Evolutionary conservation across 2,797 vertebrate species (phyloP).

Genomic region (Jordanella pulchra): DNA sequence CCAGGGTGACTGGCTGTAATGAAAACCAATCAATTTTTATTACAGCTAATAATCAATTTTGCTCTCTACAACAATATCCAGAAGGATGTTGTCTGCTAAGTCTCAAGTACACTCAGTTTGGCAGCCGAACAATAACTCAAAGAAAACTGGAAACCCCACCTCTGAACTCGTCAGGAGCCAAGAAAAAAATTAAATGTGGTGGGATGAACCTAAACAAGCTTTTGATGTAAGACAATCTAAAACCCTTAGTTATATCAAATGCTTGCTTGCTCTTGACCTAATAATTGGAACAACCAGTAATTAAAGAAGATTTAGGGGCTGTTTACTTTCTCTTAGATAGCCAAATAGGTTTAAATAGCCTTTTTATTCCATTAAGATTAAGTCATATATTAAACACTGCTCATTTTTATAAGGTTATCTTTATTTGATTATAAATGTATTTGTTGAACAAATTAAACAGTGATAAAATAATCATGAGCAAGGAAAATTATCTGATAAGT

Average conservation of each 20-base stretch:
- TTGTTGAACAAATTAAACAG: background rate
- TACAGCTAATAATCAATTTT: background rate
- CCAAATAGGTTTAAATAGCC: background rate
- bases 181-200: background rate
- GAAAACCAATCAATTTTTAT: background rate
- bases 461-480: background rate
- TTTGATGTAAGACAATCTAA: background rate
- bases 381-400: background rate
- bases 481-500: background rate
- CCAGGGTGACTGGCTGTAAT: background rate
- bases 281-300: background rate
- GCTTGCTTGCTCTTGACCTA: too few species aligned
- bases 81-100: background rate
- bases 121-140: background rate
- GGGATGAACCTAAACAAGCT: background rate
- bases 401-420: background rate
- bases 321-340: background rate
- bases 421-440: background rate
- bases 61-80: background rate
- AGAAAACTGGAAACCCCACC: background rate
- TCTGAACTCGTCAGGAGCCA: background rate
- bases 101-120: background rate
- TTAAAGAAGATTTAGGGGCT: background rate
- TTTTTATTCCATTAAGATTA: background rate
- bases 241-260: too few species aligned